These are phyloP conservation scores for Drosophila fungiperda DNA, from an alignment of 2,888 invertebrate genomes.

Conservation along the genomic window DNA sequence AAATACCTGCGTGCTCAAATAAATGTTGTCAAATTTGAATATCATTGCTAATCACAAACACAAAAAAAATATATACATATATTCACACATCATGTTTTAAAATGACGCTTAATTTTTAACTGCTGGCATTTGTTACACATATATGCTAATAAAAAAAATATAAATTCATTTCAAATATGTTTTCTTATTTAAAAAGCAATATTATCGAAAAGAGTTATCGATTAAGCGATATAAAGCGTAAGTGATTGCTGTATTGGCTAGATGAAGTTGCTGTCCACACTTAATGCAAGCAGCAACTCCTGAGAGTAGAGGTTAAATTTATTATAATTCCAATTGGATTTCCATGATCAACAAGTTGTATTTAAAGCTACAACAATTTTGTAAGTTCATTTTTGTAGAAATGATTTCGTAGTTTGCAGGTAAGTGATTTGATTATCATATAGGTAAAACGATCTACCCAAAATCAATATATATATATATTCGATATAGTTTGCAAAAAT, in stretches of 20 bases:
- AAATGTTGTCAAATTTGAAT: conserved; percentile 13
- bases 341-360: background rate
- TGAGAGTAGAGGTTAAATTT: background rate
- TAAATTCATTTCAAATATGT: conserved; percentile 8
- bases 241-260: conserved; percentile 22
- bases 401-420: background rate
- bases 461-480: background rate
- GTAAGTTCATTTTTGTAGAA: background rate
- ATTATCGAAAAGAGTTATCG: conserved; percentile 8
- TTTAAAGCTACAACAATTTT: background rate
- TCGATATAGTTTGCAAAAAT: background rate
- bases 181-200: background rate
- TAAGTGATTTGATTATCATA: background rate
- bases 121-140: conserved; percentile 27
- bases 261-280: background rate
- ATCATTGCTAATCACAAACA: conserved; percentile 14
- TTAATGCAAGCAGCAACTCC: conserved; percentile 1
- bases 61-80: background rate
- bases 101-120: conserved; percentile 19
- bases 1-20: conserved; percentile 67
- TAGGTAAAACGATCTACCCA: background rate
- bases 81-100: conserved; percentile 11
- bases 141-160: conserved; percentile 20
- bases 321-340: background rate
- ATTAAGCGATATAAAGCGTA: background rate